Evolutionary conservation across 2,888 invertebrate species (phyloP).

Genomic region (Archips xylosteana): DNA sequence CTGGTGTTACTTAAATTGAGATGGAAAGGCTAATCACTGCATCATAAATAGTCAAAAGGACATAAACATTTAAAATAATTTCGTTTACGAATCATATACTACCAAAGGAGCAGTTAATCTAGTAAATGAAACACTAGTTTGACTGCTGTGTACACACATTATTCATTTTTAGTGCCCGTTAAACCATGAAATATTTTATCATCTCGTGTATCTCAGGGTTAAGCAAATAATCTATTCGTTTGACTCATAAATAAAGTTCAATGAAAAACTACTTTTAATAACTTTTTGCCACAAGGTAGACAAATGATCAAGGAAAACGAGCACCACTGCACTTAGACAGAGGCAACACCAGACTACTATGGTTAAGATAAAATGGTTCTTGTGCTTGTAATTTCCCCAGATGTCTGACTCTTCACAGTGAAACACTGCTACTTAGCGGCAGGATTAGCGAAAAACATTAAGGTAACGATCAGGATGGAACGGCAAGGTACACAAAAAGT

Average conservation of each 20-base stretch:
- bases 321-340: too few relatives aligned
- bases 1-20: not conserved
- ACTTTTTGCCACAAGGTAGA: not conserved
- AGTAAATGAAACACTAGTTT: not conserved
- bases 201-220: not conserved
- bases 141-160: constrained; percentile 5
- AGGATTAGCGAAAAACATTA: too few relatives aligned
- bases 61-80: not conserved
- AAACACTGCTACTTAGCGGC: too few relatives aligned
- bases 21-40: not conserved
- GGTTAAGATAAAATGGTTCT: too few relatives aligned
- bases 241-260: not conserved
- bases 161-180: constrained; percentile 10
- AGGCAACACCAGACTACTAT: too few relatives aligned
- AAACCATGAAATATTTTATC: constrained; percentile 13
- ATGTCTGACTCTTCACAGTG: too few relatives aligned
- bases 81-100: not conserved
- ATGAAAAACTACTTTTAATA: not conserved
- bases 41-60: not conserved
- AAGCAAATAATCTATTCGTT: not conserved
- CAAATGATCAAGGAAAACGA: too few relatives aligned
- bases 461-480: too few relatives aligned
- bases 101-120: not conserved
- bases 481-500: too few relatives aligned
- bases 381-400: too few relatives aligned